phyloP scores from a whole-genome alignment of 2,888 invertebrate genomes.

The Agrotis clavis region DNA sequence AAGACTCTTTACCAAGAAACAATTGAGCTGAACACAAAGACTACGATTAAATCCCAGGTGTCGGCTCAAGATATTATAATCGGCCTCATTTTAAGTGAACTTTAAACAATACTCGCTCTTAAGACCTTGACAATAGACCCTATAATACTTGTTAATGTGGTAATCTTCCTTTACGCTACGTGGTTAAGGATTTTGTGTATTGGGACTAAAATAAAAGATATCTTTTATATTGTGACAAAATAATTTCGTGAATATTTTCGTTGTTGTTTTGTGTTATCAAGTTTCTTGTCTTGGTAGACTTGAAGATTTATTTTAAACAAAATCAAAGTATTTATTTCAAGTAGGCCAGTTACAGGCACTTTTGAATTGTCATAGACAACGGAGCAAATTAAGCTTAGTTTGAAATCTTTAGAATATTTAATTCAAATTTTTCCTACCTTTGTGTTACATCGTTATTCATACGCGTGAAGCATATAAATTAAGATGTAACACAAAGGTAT shows the following conservation, averaged over 20 bases:
- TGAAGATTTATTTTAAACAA: too few species aligned
- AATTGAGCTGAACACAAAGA: conserved; percentile 61
- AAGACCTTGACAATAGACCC: conserved; percentile 76
- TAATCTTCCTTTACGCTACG: conserved; percentile 74
- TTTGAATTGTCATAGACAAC: too few species aligned
- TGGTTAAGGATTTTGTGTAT: conserved; percentile 23
- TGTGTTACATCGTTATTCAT: too few species aligned
- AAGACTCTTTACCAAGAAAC: conserved; percentile 49
- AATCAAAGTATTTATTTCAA: too few species aligned
- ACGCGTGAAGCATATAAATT: too few species aligned
- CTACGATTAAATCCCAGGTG: conserved; percentile 72
- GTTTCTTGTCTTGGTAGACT: too few species aligned
- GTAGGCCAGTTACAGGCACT: too few species aligned
- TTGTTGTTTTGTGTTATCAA: not conserved
- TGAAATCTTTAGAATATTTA: too few species aligned
- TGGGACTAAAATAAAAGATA: not conserved
- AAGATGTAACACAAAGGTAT: too few species aligned
- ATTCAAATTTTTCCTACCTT: too few species aligned
- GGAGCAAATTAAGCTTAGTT: too few species aligned
- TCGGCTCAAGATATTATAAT: conserved; percentile 71
- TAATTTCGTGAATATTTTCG: not conserved
- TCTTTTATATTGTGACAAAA: not conserved
- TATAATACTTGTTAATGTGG: conserved; percentile 76
- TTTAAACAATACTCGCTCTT: conserved; percentile 77
- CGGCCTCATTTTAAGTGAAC: conserved; percentile 68